Evolutionary conservation across 2,888 invertebrate genomes (phyloP), one percentile per base, ranked within the genome.

Genomic region (Atrina japonica): DNA sequence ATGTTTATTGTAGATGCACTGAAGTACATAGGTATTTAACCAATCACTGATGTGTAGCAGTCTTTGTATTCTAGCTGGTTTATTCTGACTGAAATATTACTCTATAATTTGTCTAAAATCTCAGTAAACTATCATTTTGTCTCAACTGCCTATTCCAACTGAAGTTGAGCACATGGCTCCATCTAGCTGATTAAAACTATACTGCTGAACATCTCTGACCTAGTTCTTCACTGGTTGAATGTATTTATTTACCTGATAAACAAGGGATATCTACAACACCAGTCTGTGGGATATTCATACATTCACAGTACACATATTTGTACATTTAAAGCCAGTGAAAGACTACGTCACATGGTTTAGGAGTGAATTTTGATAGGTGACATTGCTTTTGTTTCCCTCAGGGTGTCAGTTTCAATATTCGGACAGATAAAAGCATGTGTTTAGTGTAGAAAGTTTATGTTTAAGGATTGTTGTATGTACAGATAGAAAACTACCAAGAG

Each of bases 161-260:
- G 52, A 25, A 25, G 52, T 9, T 23, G 27, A 18, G 52, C 35
- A 25, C 27, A 25, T 52, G 25, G 14, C 16, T 52, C 52, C 18
- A 25, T 18, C 25, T 23, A 18, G 21, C 21, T 23, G 52, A 52
- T 52, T 52, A 52, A 52, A 35, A 35, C 6, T 35, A 35, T n/a
- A n/a, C 11, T 52, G 18, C 52, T 25, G n/a, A 14, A 52, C 52
- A 52, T 52, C 16, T 11, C 25, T 52, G 52, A 52, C 52, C 52
- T 52, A 52, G 23, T 52, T 52, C 52, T 52, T 11, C 16, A 11
- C 52, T 23, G 11, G 21, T 52, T 18, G 52, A 25, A 52, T 52
- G 23, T 25, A 25, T 52, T 52, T 52, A 52, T 52, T 52, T 52
- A 52, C 52, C 52, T 52, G 52, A 52, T 52, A 52, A 52, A 52